These are phyloP conservation scores for Muschampia plurimacula DNA, from an alignment of 2,888 invertebrate species.

Conservation along the genomic window DNA sequence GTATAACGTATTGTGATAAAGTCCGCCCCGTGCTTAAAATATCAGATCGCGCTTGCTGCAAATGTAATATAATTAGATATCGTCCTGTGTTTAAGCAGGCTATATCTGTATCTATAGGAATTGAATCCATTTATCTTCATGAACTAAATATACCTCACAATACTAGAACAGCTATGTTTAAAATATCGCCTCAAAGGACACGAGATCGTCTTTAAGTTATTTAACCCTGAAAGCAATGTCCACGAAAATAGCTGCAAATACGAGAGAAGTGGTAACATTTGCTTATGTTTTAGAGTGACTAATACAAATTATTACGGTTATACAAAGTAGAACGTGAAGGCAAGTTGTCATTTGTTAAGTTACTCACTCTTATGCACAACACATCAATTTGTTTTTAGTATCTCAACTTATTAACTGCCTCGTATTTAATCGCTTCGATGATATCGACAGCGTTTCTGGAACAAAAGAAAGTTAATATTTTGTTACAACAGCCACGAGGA, in stretches of 20 bases:
- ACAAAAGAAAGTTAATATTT: background rate
- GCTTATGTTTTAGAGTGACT: slow-evolving; percentile 62
- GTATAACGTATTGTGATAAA: slow-evolving; percentile 40
- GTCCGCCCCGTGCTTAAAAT: slow-evolving; percentile 44
- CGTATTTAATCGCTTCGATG: slow-evolving; percentile 20
- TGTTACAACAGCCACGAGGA: background rate
- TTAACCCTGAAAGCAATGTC: slow-evolving; percentile 79
- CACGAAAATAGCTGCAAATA: slow-evolving; percentile 72
- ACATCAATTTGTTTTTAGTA: slow-evolving; percentile 37
- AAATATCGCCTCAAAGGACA: slow-evolving; percentile 68
- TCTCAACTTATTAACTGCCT: background rate
- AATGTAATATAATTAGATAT: slow-evolving; percentile 34
- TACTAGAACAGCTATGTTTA: slow-evolving; percentile 56
- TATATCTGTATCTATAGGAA: slow-evolving; percentile 38
- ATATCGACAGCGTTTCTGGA: background rate
- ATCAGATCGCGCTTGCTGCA: slow-evolving; percentile 41
- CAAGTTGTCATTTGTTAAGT: slow-evolving; percentile 20
- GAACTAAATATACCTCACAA: slow-evolving; percentile 62
- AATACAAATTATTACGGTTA: slow-evolving; percentile 61
- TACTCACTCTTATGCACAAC: slow-evolving; percentile 20
- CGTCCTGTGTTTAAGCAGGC: slow-evolving; percentile 28
- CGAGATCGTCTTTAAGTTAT: slow-evolving; percentile 70
- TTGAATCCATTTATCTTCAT: slow-evolving; percentile 58
- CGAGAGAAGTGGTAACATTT: slow-evolving; percentile 63
- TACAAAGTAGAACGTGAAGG: slow-evolving; percentile 39